A percentile compares a stretch with the other conserved stretches of the same genome.
phyloP scores from a whole-genome alignment of 1,140 invertebrate species.

The Hyles vespertilio region DNA sequence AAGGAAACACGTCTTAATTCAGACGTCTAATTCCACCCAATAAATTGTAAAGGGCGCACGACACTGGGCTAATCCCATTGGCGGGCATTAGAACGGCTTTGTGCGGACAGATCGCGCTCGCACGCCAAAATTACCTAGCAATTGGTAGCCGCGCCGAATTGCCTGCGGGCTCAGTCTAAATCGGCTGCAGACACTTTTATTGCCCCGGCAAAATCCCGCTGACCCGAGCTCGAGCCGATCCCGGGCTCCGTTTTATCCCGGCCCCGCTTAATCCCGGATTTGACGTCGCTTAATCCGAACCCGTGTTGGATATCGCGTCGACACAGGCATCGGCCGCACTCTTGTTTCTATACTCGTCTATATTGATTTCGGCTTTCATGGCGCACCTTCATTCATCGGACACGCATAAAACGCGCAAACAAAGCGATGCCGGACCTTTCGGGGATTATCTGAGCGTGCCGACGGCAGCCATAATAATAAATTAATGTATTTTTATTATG shows the following conservation, averaged over 20 bases:
- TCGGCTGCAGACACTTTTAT: constrained; percentile 77
- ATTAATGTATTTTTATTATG: constrained; percentile 54
- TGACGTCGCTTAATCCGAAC: constrained; percentile 74
- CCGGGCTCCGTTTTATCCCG: constrained; percentile 56
- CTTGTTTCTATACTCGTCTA: constrained; percentile 43
- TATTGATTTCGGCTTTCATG: constrained; percentile 60
- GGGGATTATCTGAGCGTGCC: constrained; percentile 24
- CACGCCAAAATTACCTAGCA: constrained; percentile 71
- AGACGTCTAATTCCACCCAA: constrained; percentile 59
- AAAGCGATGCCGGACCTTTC: constrained; percentile 31
- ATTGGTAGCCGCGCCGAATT: constrained; percentile 70
- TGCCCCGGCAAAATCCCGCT: constrained; percentile 69
- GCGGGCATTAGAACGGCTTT: constrained; percentile 71
- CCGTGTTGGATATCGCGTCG: constrained; percentile 73
- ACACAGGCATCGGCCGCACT: constrained; percentile 62
- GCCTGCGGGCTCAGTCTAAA: constrained; percentile 69
- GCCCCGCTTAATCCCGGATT: constrained; percentile 72
- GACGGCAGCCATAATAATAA: constrained; percentile 25
- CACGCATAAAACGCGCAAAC: constrained; percentile 33
- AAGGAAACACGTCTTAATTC: constrained; percentile 35
- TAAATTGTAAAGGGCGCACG: constrained; percentile 63
- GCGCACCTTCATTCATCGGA: constrained; percentile 44
- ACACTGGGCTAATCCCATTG: constrained; percentile 71
- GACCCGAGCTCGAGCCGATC: constrained; percentile 59
- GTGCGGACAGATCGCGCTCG: constrained; percentile 67